Base-by-base conservation (phyloP, 2,113 vertebrate genomes). In the Rhizomys pruinosus region DNA sequence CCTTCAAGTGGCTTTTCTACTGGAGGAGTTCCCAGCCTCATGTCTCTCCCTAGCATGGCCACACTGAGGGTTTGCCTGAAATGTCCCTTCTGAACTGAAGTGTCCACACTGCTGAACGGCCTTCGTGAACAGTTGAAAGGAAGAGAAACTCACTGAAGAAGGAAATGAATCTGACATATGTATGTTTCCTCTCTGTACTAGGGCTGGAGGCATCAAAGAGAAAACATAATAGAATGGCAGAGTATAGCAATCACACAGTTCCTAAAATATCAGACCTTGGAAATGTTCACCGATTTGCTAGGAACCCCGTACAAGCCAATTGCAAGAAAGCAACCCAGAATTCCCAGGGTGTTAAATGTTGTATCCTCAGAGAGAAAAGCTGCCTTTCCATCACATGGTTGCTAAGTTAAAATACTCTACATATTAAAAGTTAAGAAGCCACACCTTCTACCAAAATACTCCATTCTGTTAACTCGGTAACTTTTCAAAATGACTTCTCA, bases 41-140 rank as follows among this genome's bases (percentile, higher is more conserved):
- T 0, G 7, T 13, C 52, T 10, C 7, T 20, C 55, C 7, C 39
- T 25, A 0, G 39, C 5, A 1, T 1, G 0, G 2, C 20, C 44
- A 15, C 29, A 39, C 13, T 19, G n/a, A 57, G 4, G 55, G 11
- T 32, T 52, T 66, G 44, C 73, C 74, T 19, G 29, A 42, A n/a
- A 57, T 8, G 6, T 19, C 32, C 5, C 37, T 78, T 92, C 37
- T 29, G 64, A 32, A 39, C 4, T 0, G 20, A 84, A 63, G 47
- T 3, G 13, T 47, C 59, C 66, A 15, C 16, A 25, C 10, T 19
- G 22, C 7, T 1, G 29, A 22, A 80, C 89, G 82, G 22, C 2
- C 34, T 71, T 32, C 61, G 59, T 52, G 61, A 89, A 74, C 23
- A 1, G 7, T 34, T 78, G 5, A 9, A 3, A 5, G 25, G 11